phyloP scores from a whole-genome alignment of 1,140 invertebrate species.

The Cheumatopsyche charites region DNA sequence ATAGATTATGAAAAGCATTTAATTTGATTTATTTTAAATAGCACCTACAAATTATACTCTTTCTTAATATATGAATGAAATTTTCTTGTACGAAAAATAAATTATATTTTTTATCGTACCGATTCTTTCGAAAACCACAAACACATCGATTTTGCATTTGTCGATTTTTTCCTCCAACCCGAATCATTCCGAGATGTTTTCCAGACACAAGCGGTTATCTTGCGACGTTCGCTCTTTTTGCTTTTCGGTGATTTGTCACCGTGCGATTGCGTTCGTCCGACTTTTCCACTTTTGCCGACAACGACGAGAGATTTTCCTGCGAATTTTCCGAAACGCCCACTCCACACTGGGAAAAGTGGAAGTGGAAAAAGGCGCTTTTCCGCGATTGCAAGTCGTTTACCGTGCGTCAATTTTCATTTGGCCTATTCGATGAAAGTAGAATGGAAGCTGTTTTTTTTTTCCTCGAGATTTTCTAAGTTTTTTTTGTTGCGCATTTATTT shows the following conservation, averaged over 20 bases:
- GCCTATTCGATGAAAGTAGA: not conserved
- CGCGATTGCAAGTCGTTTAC: constrained; percentile 21
- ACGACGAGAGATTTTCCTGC: constrained; percentile 1
- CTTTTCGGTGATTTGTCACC: constrained; percentile 38
- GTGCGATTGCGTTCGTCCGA: constrained; percentile 25
- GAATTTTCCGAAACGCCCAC: not conserved
- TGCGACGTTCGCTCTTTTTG: constrained; percentile 25
- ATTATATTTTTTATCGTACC: too few relatives aligned
- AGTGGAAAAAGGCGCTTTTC: not conserved
- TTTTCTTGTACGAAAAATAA: too few relatives aligned
- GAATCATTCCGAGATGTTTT: not conserved
- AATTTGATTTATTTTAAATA: too few relatives aligned
- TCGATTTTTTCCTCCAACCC: not conserved
- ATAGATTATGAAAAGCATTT: too few relatives aligned
- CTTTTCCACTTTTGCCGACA: constrained; percentile 28
- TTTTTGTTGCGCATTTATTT: too few relatives aligned
- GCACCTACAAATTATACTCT: too few relatives aligned
- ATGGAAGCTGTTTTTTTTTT: not conserved
- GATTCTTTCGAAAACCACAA: too few relatives aligned
- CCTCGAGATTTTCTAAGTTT: too few relatives aligned
- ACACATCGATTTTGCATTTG: constrained; percentile 19
- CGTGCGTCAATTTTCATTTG: constrained; percentile 33
- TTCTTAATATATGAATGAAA: too few relatives aligned
- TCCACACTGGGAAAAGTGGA: not conserved
- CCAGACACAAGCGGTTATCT: constrained; percentile 3